Percentiles rank a stretch among this genome's conserved stretches.
Evolutionary conservation across 2,888 invertebrate genomes (phyloP).

Genomic region (Phymatocera aterrima): DNA sequence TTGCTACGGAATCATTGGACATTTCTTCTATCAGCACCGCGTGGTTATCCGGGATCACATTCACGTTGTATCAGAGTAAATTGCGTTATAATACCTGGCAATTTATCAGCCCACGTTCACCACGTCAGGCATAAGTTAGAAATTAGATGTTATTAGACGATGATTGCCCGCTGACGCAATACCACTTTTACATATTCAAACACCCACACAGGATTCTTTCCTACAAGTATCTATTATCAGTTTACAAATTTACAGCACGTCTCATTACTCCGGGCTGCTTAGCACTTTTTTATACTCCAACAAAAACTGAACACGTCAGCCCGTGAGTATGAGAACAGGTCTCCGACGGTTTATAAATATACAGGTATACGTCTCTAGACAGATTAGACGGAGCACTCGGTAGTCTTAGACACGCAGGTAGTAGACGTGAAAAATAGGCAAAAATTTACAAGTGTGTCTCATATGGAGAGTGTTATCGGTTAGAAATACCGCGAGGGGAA

Average conservation of each 20-base stretch:
- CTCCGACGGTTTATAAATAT: background rate
- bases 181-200: constrained; percentile 40
- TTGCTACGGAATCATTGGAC: constrained; percentile 3
- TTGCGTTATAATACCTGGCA: constrained; percentile 41
- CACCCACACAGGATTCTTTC: constrained; percentile 34
- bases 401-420: background rate
- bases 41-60: constrained; percentile 13
- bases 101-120: constrained; percentile 42
- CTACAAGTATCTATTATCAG: constrained; percentile 34
- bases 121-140: constrained; percentile 42
- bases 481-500: no score
- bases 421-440: background rate
- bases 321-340: constrained; percentile 14
- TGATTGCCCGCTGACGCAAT: constrained; percentile 43
- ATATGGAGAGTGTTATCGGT: background rate
- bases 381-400: background rate
- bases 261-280: constrained; percentile 30
- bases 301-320: constrained; percentile 23
- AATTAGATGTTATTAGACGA: constrained; percentile 39
- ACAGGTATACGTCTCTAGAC: background rate
- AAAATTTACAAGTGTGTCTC: background rate
- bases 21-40: constrained; percentile 17
- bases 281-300: background rate
- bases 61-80: constrained; percentile 25
- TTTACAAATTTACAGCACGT: constrained; percentile 41